Percentiles rank a stretch among this genome's conserved stretches.
Evolutionary conservation across 2,888 invertebrate species (phyloP).

Genomic region (Erebia aethiops): DNA sequence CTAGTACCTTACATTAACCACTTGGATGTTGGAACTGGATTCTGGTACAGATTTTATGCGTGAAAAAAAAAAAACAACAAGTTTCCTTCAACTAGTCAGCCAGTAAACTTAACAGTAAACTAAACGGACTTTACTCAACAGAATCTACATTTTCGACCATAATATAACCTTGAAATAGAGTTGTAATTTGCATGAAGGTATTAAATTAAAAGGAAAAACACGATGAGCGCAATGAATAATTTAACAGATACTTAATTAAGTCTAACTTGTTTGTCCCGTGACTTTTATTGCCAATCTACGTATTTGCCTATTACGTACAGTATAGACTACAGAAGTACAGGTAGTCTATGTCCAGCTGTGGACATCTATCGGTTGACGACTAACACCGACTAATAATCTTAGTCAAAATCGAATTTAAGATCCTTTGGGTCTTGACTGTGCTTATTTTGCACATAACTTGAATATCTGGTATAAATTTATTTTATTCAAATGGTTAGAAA

Average conservation of each 20-base stretch:
- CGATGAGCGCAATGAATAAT: constrained; percentile 12
- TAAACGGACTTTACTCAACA: neutral
- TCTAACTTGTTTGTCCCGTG: neutral
- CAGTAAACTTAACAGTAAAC: constrained; percentile 16
- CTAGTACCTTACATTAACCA: constrained; percentile 19
- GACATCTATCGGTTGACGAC: too few relatives aligned
- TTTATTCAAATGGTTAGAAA: too few relatives aligned
- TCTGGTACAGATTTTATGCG: constrained; percentile 5
- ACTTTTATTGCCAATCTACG: neutral
- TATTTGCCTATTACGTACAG: too few relatives aligned
- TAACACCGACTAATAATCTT: too few relatives aligned
- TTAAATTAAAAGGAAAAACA: constrained; percentile 7
- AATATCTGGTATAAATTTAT: too few relatives aligned
- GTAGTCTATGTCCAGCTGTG: too few relatives aligned
- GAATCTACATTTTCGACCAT: neutral
- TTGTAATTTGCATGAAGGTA: neutral
- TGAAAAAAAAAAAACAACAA: constrained; percentile 7
- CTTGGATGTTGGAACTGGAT: constrained; percentile 9
- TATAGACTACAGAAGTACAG: too few relatives aligned
- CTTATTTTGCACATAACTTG: too few relatives aligned
- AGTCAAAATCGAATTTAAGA: too few relatives aligned
- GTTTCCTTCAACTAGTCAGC: constrained; percentile 1
- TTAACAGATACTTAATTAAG: constrained; percentile 20
- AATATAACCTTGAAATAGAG: neutral
- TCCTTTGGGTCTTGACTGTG: too few relatives aligned